Conservation (phyloP, 1,140 invertebrate species). For the Aphidius gifuensis region DNA sequence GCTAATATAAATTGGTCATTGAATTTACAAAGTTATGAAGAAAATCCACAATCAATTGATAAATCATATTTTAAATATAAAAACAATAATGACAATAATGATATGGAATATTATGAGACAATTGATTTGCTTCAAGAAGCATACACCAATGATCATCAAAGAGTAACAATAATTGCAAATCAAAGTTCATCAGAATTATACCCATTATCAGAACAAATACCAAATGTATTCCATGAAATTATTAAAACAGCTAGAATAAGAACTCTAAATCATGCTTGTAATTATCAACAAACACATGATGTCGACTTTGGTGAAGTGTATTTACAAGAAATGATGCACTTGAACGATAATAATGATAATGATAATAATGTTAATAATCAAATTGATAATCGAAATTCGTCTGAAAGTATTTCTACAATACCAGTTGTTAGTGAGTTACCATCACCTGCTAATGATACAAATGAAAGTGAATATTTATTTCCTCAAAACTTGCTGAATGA, state of each 20-base stretch:
- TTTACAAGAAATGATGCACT: conserved; percentile 12
- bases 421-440: not conserved
- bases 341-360: too few species aligned
- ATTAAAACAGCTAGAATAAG: conserved; percentile 17
- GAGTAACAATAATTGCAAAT: too few species aligned
- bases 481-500: too few species aligned
- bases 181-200: conserved; percentile 17
- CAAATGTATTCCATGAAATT: conserved; percentile 24
- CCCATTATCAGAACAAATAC: conserved; percentile 17
- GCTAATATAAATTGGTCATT: conserved; percentile 8
- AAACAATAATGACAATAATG: conserved; percentile 1
- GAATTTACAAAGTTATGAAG: not conserved
- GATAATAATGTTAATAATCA: too few species aligned
- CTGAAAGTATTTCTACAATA: not conserved
- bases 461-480: too few species aligned
- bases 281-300: conserved; percentile 6
- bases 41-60: not conserved
- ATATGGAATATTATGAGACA: conserved; percentile 20
- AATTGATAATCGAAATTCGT: not conserved
- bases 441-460: too few species aligned
- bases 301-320: conserved; percentile 24
- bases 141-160: too few species aligned
- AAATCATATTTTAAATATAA: not conserved
- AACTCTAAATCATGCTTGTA: conserved; percentile 5
- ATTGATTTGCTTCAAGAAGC: conserved; percentile 9